Evolutionary conservation across 2,113 vertebrate species (phyloP), one percentile per base, ranked within the genome.

Genomic region (Periophthalmodon schlosseri): DNA sequence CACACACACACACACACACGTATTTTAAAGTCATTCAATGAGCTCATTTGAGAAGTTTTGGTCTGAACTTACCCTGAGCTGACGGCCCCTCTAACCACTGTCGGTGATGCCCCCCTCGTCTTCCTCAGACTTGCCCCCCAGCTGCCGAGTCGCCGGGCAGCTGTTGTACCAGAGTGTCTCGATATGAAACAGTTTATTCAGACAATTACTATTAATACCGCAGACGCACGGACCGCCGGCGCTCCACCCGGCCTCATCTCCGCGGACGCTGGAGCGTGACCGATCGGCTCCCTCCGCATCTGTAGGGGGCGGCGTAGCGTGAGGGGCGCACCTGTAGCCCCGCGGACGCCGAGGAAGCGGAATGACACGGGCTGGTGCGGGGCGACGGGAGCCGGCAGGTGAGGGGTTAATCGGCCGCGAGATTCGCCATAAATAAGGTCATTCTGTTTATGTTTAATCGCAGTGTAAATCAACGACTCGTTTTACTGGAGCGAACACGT

Each of bases 131-230:
- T 36, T 14, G 34, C 63, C n/a, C 20, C 34, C 34, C 91, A 92
- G 91, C 89, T 92, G 91, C 76, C 87, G 89, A 92, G 94, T 90
- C 92, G 85, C 80, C 56, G 86, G 89, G 90, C 93, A 94, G 93
- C 91, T 94, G 93, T 91, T 91, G 91, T 85, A 70, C 81, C 76
- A 84, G 76, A 88, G 80, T 34, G 78, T 82, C 82, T 70, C 89
- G 85, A 93, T 92, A 80, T 91, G 86, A 93, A 90, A 87, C 89
- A 91, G 89, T 94, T 94, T 93, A 93, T 88, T 91, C 91, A 93
- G 91, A 92, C 93, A 92, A 94, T 93, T 93, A 94, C 92, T 92
- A 94, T 92, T 94, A 94, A 94, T 93, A 90, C 79, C 77, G 70
- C 77, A 87, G 87, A 91, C 92, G 92, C 93, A 91, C 88, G 91